phyloP scores from a whole-genome alignment of 1,140 invertebrate genomes.

The Leptestheria dahalacensis region DNA sequence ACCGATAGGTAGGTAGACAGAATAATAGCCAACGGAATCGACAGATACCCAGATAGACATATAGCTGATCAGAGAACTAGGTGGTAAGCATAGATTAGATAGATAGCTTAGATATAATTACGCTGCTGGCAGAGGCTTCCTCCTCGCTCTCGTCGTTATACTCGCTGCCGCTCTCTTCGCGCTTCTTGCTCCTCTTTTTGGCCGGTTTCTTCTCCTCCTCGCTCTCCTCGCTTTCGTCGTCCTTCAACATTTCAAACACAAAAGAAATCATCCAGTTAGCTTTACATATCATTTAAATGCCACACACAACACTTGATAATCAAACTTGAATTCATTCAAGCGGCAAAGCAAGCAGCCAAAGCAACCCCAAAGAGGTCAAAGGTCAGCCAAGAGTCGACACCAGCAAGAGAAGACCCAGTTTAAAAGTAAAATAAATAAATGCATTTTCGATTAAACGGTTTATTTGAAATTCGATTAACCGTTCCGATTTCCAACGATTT shows the following conservation, averaged over 20 bases:
- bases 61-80: neutral
- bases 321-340: too few species aligned
- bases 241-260: slow-evolving; percentile 20
- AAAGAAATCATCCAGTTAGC: neutral
- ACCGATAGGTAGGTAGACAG: too few species aligned
- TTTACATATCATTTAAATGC: neutral
- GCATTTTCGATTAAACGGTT: too few species aligned
- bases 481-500: neutral
- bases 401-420: too few species aligned
- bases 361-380: too few species aligned
- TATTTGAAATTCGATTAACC: too few species aligned
- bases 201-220: slow-evolving; percentile 35
- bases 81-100: neutral
- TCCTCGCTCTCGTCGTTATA: slow-evolving; percentile 30
- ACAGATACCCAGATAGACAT: too few species aligned
- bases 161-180: slow-evolving; percentile 31
- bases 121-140: slow-evolving; percentile 12
- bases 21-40: too few species aligned
- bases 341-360: too few species aligned
- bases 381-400: too few species aligned
- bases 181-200: slow-evolving; percentile 37
- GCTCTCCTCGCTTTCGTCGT: slow-evolving; percentile 31
- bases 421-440: too few species aligned
- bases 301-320: neutral
- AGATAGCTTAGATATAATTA: slow-evolving; percentile 3